Percentiles rank a stretch among this genome's conserved stretches.
phyloP scores from a whole-genome alignment of 2,888 invertebrate genomes.

The Hydriomena furcata region DNA sequence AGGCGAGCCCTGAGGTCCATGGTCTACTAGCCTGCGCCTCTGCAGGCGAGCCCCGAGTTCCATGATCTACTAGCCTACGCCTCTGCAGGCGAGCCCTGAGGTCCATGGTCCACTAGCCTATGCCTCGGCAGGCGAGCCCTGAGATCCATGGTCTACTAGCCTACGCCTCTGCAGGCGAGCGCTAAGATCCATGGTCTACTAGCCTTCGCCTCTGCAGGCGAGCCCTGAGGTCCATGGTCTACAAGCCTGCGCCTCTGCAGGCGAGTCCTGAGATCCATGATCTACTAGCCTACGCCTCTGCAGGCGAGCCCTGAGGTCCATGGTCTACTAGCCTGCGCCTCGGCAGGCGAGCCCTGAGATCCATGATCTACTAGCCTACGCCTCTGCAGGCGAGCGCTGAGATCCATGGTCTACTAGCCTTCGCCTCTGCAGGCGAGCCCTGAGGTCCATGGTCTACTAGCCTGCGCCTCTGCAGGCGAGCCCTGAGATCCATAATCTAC shows the following conservation, averaged over 20 bases:
- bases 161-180: background rate
- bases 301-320: background rate
- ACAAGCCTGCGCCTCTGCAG: background rate
- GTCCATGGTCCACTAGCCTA: background rate
- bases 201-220: slow-evolving; percentile 1
- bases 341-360: background rate
- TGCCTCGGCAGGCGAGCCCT: background rate
- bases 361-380: background rate
- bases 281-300: background rate
- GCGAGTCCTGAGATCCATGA: background rate
- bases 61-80: background rate
- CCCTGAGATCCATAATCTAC: background rate
- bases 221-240: background rate
- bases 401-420: background rate
- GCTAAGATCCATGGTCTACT: background rate
- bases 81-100: slow-evolving; percentile 1
- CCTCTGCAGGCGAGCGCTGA: background rate
- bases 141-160: background rate
- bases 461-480: background rate
- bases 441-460: background rate
- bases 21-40: background rate
- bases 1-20: background rate
- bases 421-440: background rate
- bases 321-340: background rate
- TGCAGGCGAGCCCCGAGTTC: background rate